A percentile compares a stretch with the other conserved stretches of the same genome.
Conservation (phyloP, 2,888 invertebrate species). For the Liodrosophila aerea region DNA sequence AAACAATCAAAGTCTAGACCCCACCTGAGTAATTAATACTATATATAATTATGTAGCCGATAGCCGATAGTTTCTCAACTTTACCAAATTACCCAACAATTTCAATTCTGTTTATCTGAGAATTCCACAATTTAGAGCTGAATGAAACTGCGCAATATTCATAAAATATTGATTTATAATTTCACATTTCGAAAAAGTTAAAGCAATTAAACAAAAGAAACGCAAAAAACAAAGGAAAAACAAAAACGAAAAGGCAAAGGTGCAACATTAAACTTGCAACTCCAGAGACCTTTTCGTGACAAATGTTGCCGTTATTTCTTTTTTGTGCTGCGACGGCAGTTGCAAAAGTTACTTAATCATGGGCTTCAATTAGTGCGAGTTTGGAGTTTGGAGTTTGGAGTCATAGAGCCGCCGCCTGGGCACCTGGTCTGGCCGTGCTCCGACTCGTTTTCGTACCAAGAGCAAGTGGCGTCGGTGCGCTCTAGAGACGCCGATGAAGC, state of each 20-base stretch:
- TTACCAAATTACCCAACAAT: too few species aligned
- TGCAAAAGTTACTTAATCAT: slow-evolving; percentile 72
- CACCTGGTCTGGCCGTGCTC: slow-evolving; percentile 3
- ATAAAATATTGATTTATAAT: slow-evolving; percentile 75
- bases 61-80: too few species aligned
- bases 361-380: slow-evolving; percentile 68
- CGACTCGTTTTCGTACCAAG: slow-evolving; percentile 63
- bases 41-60: too few species aligned
- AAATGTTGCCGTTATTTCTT: slow-evolving; percentile 42
- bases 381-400: slow-evolving; percentile 16
- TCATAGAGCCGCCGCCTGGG: slow-evolving; percentile 12
- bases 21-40: too few species aligned
- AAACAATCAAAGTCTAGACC: too few species aligned
- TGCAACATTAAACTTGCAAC: slow-evolving; percentile 55
- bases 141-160: too few species aligned
- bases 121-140: too few species aligned
- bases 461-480: slow-evolving; percentile 47
- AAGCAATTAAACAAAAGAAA: slow-evolving; percentile 19
- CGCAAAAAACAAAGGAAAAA: background rate
- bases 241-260: slow-evolving; percentile 34
- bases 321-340: slow-evolving; percentile 40
- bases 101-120: too few species aligned
- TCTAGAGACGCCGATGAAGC: slow-evolving; percentile 43
- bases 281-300: slow-evolving; percentile 71
- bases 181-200: slow-evolving; percentile 58